phyloP scores from a whole-genome alignment of 2,797 vertebrate species.

The Menidia menidia region DNA sequence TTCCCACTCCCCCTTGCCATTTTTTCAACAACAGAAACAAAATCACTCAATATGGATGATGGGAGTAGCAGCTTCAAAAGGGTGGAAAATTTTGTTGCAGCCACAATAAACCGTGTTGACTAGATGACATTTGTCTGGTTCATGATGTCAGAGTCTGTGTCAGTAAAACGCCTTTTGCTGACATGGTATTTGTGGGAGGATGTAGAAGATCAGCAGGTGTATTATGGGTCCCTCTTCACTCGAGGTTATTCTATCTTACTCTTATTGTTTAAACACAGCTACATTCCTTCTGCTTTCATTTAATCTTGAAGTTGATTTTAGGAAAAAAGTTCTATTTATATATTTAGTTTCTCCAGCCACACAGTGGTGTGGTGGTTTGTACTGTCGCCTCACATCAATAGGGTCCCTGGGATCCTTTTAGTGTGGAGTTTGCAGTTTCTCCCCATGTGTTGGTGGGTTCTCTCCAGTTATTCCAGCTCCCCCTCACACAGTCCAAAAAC shows the following conservation, averaged over 20 bases:
- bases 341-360: no score
- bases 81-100: constrained; percentile 56
- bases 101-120: constrained; percentile 47
- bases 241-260: constrained; percentile 15
- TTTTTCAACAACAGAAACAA: no score
- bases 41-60: constrained; percentile 44
- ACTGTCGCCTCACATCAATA: no score
- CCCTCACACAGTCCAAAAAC: no score
- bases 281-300: not conserved
- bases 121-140: constrained; percentile 53
- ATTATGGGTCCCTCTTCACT: constrained; percentile 9
- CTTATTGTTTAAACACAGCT: not conserved
- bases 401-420: no score
- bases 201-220: constrained; percentile 15
- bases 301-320: no score
- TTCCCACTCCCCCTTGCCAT: no score
- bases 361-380: no score
- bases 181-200: constrained; percentile 25
- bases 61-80: constrained; percentile 60
- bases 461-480: no score
- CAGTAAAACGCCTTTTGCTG: constrained; percentile 19
- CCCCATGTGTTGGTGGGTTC: no score
- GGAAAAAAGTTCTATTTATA: no score
- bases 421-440: no score
- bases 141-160: not conserved